Evolutionary conservation across 2,113 vertebrate genomes (phyloP).

Genomic region (Synchiropus splendidus): DNA sequence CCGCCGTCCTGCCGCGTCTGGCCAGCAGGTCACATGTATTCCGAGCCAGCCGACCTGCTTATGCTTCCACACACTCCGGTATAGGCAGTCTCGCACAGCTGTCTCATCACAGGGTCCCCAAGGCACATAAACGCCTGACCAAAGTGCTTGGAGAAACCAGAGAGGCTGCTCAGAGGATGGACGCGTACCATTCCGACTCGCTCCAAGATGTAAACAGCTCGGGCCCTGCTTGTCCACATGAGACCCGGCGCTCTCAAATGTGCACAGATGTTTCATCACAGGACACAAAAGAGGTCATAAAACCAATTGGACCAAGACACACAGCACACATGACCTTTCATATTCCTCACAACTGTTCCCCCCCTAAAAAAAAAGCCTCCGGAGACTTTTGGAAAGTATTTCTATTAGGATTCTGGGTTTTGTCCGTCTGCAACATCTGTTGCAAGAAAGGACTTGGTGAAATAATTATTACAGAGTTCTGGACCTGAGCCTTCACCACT

Average conservation of each 20-base stretch:
- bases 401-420: constrained; percentile 58
- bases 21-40: too few species aligned
- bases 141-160: constrained; percentile 30
- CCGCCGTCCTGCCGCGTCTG: constrained; percentile 26
- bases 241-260: constrained; percentile 41
- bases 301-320: constrained; percentile 47
- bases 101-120: constrained; percentile 34
- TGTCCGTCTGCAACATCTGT: constrained; percentile 47
- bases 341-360: constrained; percentile 38
- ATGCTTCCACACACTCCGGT: constrained; percentile 14
- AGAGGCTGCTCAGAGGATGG: constrained; percentile 22
- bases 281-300: constrained; percentile 54
- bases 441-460: constrained; percentile 53
- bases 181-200: constrained; percentile 19
- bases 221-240: constrained; percentile 37
- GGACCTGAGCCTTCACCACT: constrained; percentile 42
- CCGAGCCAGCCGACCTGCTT: too few species aligned
- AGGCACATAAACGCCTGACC: constrained; percentile 31
- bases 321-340: constrained; percentile 56
- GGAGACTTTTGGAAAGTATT: constrained; percentile 57
- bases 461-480: constrained; percentile 48
- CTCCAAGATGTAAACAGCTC: constrained; percentile 45
- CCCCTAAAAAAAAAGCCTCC: constrained; percentile 53
- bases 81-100: constrained; percentile 32
- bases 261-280: constrained; percentile 61